Conservation (phyloP, 2,888 invertebrate species). For the Napeogenes inachia region DNA sequence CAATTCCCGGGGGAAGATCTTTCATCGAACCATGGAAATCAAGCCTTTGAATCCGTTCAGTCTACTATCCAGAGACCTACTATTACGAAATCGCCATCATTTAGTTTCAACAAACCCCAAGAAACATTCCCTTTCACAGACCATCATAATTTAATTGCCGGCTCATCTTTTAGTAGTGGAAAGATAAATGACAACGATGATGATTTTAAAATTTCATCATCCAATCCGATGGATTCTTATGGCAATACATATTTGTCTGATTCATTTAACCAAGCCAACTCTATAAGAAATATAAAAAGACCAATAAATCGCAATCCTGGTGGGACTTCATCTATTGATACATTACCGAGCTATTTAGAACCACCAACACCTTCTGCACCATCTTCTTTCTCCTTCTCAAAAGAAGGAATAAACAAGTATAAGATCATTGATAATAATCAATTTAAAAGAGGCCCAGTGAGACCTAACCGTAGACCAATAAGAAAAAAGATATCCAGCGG, state of each 20-base stretch:
- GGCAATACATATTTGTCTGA: slow-evolving; percentile 67
- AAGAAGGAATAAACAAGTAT: slow-evolving; percentile 55
- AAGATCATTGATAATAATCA: slow-evolving; percentile 53
- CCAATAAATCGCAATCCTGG: slow-evolving; percentile 41
- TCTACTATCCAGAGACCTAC: slow-evolving; percentile 58
- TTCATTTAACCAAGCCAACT: slow-evolving; percentile 65
- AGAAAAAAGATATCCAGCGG: slow-evolving; percentile 64
- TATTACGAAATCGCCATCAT: slow-evolving; percentile 53
- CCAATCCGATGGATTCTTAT: slow-evolving; percentile 62
- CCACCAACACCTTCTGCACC: slow-evolving; percentile 66
- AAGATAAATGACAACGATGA: slow-evolving; percentile 52
- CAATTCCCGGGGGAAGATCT: slow-evolving; percentile 77
- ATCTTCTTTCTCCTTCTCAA: slow-evolving; percentile 54
- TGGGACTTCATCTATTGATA: slow-evolving; percentile 45
- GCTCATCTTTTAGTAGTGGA: slow-evolving; percentile 49
- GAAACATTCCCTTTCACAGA: slow-evolving; percentile 57
- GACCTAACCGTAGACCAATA: slow-evolving; percentile 64
- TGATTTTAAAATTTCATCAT: slow-evolving; percentile 41
- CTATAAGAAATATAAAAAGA: slow-evolving; percentile 60
- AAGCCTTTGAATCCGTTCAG: slow-evolving; percentile 69
- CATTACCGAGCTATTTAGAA: slow-evolving; percentile 69
- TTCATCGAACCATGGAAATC: slow-evolving; percentile 65
- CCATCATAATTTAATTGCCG: slow-evolving; percentile 60
- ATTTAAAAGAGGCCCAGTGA: slow-evolving; percentile 59
- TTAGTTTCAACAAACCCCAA: slow-evolving; percentile 51